phyloP scores from a whole-genome alignment of 2,888 invertebrate species.

The Syrphus vitripennis region DNA sequence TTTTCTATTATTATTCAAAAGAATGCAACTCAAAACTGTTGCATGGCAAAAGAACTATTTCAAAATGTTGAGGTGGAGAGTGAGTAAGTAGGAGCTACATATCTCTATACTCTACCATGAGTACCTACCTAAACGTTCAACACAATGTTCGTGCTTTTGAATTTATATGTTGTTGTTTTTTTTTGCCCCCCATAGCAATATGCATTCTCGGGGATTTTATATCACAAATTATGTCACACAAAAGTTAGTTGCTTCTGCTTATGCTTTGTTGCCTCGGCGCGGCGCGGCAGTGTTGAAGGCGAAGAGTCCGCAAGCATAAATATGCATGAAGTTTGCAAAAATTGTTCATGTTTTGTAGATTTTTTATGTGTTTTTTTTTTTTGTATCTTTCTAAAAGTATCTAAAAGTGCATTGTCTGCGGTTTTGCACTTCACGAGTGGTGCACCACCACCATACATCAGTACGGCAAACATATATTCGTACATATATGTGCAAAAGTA shows the following conservation, averaged over 20 bases:
- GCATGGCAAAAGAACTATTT: slow-evolving; percentile 16
- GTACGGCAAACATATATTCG: not conserved
- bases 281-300: too few relatives aligned
- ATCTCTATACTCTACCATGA: not conserved
- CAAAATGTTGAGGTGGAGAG: not conserved
- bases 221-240: slow-evolving; percentile 52
- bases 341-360: slow-evolving; percentile 5
- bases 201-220: slow-evolving; percentile 33
- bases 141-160: slow-evolving; percentile 17
- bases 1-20: not conserved
- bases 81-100: not conserved
- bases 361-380: not conserved
- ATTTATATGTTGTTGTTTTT: not conserved
- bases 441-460: not conserved
- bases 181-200: not conserved
- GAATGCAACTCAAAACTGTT: slow-evolving; percentile 28
- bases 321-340: slow-evolving; percentile 47
- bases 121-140: not conserved
- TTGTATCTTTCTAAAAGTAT: not conserved
- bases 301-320: slow-evolving; percentile 38
- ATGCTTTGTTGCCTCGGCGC: not conserved
- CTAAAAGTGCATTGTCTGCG: slow-evolving; percentile 55
- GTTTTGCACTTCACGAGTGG: slow-evolving; percentile 30
- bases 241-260: slow-evolving; percentile 26
- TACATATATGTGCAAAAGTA: not conserved